Evolutionary conservation across 2,113 vertebrate genomes (phyloP).

Genomic region (Hemicordylus capensis): DNA sequence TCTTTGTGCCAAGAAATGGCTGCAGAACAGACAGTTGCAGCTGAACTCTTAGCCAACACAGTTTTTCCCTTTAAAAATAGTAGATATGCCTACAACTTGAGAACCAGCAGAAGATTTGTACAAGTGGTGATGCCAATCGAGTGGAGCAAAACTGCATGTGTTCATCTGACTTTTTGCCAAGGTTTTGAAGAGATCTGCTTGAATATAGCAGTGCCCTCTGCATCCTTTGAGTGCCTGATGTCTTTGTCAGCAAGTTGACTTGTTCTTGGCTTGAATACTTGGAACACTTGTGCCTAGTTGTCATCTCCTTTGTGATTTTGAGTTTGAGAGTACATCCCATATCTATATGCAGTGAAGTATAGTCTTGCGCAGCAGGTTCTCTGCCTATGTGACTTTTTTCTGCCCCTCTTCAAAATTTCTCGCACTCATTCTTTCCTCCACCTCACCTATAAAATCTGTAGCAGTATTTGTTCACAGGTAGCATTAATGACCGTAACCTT

Average conservation of each 20-base stretch:
- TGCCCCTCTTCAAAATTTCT: neutral
- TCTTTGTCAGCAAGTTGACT: neutral
- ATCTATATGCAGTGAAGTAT: neutral
- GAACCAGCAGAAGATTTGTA: neutral
- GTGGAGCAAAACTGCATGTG: neutral
- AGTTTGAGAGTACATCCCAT: neutral
- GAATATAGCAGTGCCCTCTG: neutral
- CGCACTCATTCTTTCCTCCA: neutral
- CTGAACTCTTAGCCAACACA: neutral
- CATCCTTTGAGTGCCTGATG: neutral
- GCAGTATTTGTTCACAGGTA: neutral
- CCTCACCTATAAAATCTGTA: neutral
- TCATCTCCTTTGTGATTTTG: neutral
- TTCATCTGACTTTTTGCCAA: neutral
- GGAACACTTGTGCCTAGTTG: neutral
- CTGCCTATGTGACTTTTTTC: neutral
- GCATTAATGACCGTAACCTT: neutral
- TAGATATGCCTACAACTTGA: neutral
- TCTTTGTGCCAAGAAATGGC: neutral
- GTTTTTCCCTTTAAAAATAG: neutral
- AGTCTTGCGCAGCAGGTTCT: neutral
- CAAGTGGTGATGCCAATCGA: neutral
- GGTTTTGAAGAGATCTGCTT: neutral
- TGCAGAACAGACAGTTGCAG: neutral
- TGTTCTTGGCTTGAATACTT: conserved; percentile 8